These are phyloP conservation scores for Pterobdella sp. DNA, from an alignment of 2,888 invertebrate genomes.

Conservation along the genomic window DNA sequence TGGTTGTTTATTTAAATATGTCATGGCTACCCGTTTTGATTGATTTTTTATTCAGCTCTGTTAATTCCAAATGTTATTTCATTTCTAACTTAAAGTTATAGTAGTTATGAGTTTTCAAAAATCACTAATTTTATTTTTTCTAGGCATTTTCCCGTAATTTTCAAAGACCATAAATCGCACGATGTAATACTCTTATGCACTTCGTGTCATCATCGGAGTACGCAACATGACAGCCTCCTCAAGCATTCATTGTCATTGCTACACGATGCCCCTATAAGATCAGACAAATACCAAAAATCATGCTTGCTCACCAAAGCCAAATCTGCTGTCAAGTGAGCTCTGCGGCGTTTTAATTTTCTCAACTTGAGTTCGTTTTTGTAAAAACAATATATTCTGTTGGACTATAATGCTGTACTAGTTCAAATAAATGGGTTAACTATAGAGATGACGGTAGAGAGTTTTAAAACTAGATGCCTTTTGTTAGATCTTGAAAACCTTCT, in stretches of 20 bases:
- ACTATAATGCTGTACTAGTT: background rate
- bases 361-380: background rate
- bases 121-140: background rate
- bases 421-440: too few relatives aligned
- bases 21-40: background rate
- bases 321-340: slow-evolving; percentile 47
- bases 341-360: background rate
- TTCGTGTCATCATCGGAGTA: slow-evolving; percentile 65
- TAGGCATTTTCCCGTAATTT: slow-evolving; percentile 56
- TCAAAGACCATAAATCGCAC: slow-evolving; percentile 74
- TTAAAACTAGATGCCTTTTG: too few relatives aligned
- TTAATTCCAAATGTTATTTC: too few relatives aligned
- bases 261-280: slow-evolving; percentile 63
- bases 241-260: slow-evolving; percentile 57
- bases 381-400: background rate
- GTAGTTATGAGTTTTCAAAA: background rate
- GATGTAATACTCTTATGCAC: slow-evolving; percentile 69
- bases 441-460: too few relatives aligned
- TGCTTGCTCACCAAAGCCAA: slow-evolving; percentile 44
- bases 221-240: slow-evolving; percentile 59
- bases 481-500: background rate
- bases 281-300: slow-evolving; percentile 41
- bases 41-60: too few relatives aligned
- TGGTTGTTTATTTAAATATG: slow-evolving; percentile 28
- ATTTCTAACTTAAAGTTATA: background rate